Percentiles rank a stretch among this genome's conserved stretches.
These are phyloP conservation scores for Acanthurus lineatus DNA, from an alignment of 2,797 vertebrate species.

Conservation along the genomic window DNA sequence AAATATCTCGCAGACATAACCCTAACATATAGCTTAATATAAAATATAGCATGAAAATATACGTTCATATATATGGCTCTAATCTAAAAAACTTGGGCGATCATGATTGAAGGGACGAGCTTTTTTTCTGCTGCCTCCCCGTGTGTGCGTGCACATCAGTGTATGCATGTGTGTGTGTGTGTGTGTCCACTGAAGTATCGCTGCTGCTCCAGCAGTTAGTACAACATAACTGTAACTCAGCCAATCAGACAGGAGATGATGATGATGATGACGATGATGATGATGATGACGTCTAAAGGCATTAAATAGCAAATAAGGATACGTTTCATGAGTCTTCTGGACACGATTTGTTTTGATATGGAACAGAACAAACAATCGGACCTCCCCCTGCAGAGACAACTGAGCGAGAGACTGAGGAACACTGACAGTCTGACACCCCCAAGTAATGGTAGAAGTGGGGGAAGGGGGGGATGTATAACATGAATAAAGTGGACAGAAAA, in stretches of 20 bases:
- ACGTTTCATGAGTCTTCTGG: constrained; percentile 68
- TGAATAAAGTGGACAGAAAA: constrained; percentile 35
- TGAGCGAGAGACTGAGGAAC: constrained; percentile 29
- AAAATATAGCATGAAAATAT: constrained; percentile 83
- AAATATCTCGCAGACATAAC: constrained; percentile 75
- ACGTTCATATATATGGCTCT: constrained; percentile 78
- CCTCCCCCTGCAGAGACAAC: constrained; percentile 35
- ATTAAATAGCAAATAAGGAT: constrained; percentile 69
- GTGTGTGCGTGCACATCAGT: not conserved
- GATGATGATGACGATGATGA: constrained; percentile 11
- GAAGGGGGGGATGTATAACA: not conserved
- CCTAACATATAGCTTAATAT: constrained; percentile 77
- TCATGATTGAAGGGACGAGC: constrained; percentile 61
- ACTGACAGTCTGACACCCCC: constrained; percentile 40
- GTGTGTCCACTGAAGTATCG: constrained; percentile 16
- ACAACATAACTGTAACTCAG: constrained; percentile 52
- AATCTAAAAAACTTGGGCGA: constrained; percentile 72
- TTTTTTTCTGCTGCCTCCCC: constrained; percentile 38
- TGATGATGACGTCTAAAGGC: constrained; percentile 80
- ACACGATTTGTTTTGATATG: constrained; percentile 49
- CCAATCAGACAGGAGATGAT: constrained; percentile 66
- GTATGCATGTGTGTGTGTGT: constrained; percentile 5
- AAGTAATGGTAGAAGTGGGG: not conserved
- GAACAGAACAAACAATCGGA: constrained; percentile 22
- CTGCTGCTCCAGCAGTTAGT: constrained; percentile 52